Evolutionary conservation across 2,888 invertebrate genomes (phyloP).

Genomic region (Erebia epiphron): DNA sequence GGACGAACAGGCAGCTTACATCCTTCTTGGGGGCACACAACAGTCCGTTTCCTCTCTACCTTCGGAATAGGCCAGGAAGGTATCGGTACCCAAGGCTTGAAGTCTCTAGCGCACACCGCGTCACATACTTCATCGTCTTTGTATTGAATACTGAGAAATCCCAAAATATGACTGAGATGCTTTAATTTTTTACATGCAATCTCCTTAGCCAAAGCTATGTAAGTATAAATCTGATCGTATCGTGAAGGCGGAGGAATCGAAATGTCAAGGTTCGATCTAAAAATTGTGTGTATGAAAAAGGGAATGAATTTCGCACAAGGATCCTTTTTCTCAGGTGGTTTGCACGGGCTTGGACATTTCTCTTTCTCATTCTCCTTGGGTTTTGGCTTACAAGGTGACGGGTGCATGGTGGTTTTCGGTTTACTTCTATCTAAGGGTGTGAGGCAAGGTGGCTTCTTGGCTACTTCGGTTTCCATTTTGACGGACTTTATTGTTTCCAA

Average conservation of each 20-base stretch:
- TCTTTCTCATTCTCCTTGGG: conserved; percentile 32
- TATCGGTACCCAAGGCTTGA: conserved; percentile 67
- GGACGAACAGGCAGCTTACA: conserved; percentile 52
- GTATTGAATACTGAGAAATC: conserved; percentile 3
- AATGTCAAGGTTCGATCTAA: conserved; percentile 27
- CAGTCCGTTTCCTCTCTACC: conserved; percentile 44
- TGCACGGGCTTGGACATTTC: conserved; percentile 40
- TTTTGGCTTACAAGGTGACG: conserved; percentile 39
- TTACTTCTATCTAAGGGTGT: conserved; percentile 41
- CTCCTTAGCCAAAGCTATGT: conserved; percentile 4
- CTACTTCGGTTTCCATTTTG: conserved; percentile 32
- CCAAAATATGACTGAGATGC: conserved; percentile 16
- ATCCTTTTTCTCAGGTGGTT: conserved; percentile 36
- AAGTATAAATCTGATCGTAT: conserved; percentile 7
- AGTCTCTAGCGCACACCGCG: conserved; percentile 50
- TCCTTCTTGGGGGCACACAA: conserved; percentile 59
- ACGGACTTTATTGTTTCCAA: conserved; percentile 43
- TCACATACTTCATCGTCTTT: conserved; percentile 8
- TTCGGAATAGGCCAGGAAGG: conserved; percentile 62
- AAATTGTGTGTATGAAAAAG: conserved; percentile 20
- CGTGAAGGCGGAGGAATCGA: conserved; percentile 17
- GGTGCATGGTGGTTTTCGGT: conserved; percentile 28
- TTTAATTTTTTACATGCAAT: conserved; percentile 8
- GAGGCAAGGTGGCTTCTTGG: conserved; percentile 32
- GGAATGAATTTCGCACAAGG: conserved; percentile 37